Evolutionary conservation across 35 echinoderm and acorn worm species (phyloP), one percentile per base, ranked within the genome.

Genomic region (Antedon bifida): DNA sequence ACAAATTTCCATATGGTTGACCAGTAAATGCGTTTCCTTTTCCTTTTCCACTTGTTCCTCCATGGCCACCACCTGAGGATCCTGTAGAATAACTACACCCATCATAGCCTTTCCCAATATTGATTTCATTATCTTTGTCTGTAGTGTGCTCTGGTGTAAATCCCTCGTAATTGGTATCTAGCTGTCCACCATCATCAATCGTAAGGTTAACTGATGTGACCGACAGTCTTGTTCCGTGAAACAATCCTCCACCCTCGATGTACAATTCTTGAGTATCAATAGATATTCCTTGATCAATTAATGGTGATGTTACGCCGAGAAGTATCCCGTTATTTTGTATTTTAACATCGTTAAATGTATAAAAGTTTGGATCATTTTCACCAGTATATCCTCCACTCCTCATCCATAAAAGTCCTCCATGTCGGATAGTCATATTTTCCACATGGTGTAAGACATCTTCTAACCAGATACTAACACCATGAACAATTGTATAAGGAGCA

Each of bases 1-100:
- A 96, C 26, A 96, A n/a, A 45, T 90, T 96, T 36, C 92, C 92
- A 86, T 96, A 91, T 33, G 92, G 88, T 88, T 96, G 92, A 19
- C 92, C 92, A 35, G 92, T 96, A 19, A 82, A 45, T 19, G 36
- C 14, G 29, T 85, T 83, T 19, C 83, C 88, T 26, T 17, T 44
- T 26, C 92, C 92, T 16, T 78, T 82, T 32, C 92, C 92, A 86
- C 82, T 86, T 0, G 92, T 96, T 30, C 92, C 92, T 29, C 92
- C 92, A 85, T 90, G 89, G 31, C 92, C 88, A 77, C 82, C 92
- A 26, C 92, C 92, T 33, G 92, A 96, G 9, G 88, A 91, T 29
- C 92, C 92, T 4, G n/a, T 0, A 8, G 39, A 44, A 8, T 16
- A 11, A 64, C 51, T 64, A 23, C n/a, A 34, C 46, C 77, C 64